Evolutionary conservation across 2,888 invertebrate genomes (phyloP).

Genomic region (Euphydryas editha): DNA sequence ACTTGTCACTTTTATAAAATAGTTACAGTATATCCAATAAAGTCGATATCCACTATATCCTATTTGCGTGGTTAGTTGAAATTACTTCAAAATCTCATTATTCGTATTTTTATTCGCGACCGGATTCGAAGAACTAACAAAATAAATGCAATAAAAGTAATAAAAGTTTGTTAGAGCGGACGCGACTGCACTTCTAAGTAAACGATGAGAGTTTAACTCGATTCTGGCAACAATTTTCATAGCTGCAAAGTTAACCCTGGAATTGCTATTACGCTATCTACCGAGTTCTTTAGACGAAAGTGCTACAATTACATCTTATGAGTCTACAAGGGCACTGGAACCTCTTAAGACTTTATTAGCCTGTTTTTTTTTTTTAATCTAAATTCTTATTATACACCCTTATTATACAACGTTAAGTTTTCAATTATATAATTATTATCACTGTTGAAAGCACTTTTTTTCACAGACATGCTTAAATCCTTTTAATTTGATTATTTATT

Average conservation of each 20-base stretch:
- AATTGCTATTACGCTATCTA: conserved; percentile 63
- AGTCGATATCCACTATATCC: background rate
- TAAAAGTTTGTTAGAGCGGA: conserved; percentile 37
- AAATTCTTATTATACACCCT: background rate
- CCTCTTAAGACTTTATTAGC: background rate
- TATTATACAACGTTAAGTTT: no score
- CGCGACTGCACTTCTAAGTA: conserved; percentile 40
- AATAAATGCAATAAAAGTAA: conserved; percentile 38
- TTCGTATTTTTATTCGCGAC: conserved; percentile 18
- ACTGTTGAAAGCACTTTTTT: no score
- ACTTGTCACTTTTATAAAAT: no score
- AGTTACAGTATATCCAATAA: background rate
- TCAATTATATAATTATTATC: no score
- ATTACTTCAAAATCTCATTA: conserved; percentile 7
- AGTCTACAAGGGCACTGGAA: conserved; percentile 9
- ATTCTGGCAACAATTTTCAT: conserved; percentile 72
- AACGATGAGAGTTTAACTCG: conserved; percentile 59
- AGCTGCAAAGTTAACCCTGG: conserved; percentile 67
- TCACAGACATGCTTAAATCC: no score
- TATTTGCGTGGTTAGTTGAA: conserved; percentile 1
- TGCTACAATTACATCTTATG: conserved; percentile 56
- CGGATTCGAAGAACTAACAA: conserved; percentile 27
- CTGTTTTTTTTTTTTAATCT: background rate
- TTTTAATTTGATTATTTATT: no score
- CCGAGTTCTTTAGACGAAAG: conserved; percentile 48